These are phyloP conservation scores for Hyperopisus bebe DNA, from an alignment of 2,113 vertebrate species.

Conservation along the genomic window DNA sequence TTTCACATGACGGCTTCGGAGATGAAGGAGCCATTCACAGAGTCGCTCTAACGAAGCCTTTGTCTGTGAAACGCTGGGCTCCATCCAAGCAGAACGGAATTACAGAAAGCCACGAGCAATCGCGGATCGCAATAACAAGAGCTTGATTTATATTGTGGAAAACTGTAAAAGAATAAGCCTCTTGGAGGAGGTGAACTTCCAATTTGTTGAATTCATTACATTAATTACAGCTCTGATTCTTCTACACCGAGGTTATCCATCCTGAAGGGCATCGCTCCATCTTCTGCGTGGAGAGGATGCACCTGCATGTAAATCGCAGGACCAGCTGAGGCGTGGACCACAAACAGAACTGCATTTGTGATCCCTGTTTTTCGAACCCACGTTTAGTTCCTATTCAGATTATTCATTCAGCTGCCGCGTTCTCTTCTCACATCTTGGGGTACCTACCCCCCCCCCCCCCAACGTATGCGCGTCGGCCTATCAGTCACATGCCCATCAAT, in stretches of 20 bases:
- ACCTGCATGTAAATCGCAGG: not conserved
- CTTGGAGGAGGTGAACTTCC: not conserved
- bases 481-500: not conserved
- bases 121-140: not conserved
- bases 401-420: not conserved
- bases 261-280: not conserved
- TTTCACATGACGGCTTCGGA: not conserved
- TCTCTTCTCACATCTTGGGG: not conserved
- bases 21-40: not conserved
- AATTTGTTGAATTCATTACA: slow-evolving; percentile 13
- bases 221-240: slow-evolving; percentile 3
- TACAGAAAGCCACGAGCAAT: slow-evolving; percentile 4
- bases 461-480: not conserved
- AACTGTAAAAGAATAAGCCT: slow-evolving; percentile 2
- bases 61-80: not conserved
- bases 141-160: not conserved
- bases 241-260: not conserved
- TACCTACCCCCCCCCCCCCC: not conserved
- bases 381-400: not conserved
- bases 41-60: not conserved
- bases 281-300: not conserved
- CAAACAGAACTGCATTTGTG: not conserved
- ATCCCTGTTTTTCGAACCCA: not conserved
- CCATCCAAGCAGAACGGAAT: not conserved
- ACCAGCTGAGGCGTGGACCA: not conserved